A percentile compares a stretch with the other conserved stretches of the same genome.
phyloP scores from a whole-genome alignment of 2,888 invertebrate genomes.

The Thelaira solivaga region DNA sequence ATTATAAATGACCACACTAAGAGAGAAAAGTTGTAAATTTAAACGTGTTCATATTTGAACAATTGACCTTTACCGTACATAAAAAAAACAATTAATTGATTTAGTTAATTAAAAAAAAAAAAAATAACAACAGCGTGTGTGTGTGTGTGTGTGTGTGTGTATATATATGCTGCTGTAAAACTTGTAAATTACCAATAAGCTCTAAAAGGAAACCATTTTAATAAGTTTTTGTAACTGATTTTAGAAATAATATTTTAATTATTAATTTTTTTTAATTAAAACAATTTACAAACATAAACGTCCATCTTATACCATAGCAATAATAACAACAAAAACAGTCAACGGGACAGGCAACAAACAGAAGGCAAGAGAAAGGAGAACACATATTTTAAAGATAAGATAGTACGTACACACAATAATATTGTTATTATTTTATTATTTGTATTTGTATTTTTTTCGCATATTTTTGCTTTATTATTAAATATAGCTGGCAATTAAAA shows the following conservation, averaged over 20 bases:
- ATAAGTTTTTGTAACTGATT: too few relatives aligned
- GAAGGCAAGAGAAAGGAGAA: neutral
- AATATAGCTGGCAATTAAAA: slow-evolving; percentile 15
- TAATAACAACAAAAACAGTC: neutral
- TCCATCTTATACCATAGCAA: too few relatives aligned
- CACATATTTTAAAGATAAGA: slow-evolving; percentile 1
- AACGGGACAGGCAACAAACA: neutral
- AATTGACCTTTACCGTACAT: neutral
- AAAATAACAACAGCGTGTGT: too few relatives aligned
- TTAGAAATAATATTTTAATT: too few relatives aligned
- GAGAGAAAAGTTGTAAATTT: neutral
- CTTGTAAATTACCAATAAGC: too few relatives aligned
- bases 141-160: too few relatives aligned
- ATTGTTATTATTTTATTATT: neutral
- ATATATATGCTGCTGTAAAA: too few relatives aligned
- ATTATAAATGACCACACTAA: neutral
- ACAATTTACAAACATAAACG: too few relatives aligned
- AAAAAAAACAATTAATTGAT: neutral
- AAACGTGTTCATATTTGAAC: neutral
- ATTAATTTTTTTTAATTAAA: too few relatives aligned
- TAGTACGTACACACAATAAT: neutral
- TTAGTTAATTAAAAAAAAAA: too few relatives aligned
- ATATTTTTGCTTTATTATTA: slow-evolving; percentile 8
- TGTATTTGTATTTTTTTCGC: neutral
- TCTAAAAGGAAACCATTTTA: too few relatives aligned